Evolutionary conservation across 2,888 invertebrate species (phyloP), one percentile per base, ranked within the genome.

Genomic region (Emmelina monodactyla): DNA sequence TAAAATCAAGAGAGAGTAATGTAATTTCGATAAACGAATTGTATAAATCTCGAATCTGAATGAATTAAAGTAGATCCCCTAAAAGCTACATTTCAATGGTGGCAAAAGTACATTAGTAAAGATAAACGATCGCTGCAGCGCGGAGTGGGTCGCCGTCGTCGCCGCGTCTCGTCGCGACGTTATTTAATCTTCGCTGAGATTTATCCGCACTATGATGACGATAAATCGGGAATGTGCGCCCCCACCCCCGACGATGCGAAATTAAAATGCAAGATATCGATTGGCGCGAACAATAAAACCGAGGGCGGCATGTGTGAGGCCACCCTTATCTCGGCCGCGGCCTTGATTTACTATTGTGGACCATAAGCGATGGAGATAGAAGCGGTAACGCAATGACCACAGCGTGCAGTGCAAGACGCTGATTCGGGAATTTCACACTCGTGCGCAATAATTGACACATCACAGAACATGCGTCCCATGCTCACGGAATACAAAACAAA

Each of bases 61-160:
- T n/a, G n/a, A n/a, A n/a, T n/a, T n/a, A n/a, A n/a, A n/a, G n/a
- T n/a, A n/a, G n/a, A n/a, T n/a, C n/a, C n/a, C n/a, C n/a, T n/a
- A n/a, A n/a, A n/a, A n/a, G n/a, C n/a, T n/a, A n/a, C n/a, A n/a
- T n/a, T n/a, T n/a, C n/a, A n/a, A n/a, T n/a, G n/a, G n/a, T n/a
- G n/a, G n/a, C n/a, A 56, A 61, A 58, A 53, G 49, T 51, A 44
- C 58, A 55, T 60, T 62, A 58, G 57, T 46, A 50, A 48, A 58
- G 60, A 55, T 60, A 19, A 19, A 19, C 11, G 28, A n/a, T n/a
- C 28, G n/a, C 28, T 11, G 28, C 28, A 11, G 7, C 28, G 28
- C n/a, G n/a, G n/a, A n/a, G n/a, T n/a, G n/a, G n/a, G n/a, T n/a
- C 11, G n/a, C 19, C 9, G 19, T 9, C 5, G 9, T 19, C 19